phyloP scores from a whole-genome alignment of 2,113 vertebrate species.

The Spheniscus mendiculus region DNA sequence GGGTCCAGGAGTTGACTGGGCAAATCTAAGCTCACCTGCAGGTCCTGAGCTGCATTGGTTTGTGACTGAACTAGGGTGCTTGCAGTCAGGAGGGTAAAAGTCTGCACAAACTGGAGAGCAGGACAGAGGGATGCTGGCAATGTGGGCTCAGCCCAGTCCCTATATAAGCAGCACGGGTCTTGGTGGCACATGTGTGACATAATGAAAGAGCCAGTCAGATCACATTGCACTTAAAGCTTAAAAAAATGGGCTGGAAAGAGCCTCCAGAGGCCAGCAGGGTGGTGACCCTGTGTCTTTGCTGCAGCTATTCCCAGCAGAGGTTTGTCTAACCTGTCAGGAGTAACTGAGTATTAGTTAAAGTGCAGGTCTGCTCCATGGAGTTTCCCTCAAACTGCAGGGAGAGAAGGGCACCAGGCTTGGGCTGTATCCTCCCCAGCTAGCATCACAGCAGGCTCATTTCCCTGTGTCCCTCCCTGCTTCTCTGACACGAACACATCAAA shows the following conservation, averaged over 20 bases:
- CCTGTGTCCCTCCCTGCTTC: neutral
- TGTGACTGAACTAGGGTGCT: neutral
- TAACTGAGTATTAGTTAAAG: neutral
- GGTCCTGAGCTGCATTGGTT: neutral
- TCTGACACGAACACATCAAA: neutral
- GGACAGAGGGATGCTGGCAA: neutral
- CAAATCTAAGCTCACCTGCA: neutral
- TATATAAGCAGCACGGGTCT: neutral
- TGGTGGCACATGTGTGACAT: neutral
- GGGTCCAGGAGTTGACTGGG: neutral
- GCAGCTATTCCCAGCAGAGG: neutral
- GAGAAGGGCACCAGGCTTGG: neutral
- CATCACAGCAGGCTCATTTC: accelerated
- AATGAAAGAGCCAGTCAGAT: neutral
- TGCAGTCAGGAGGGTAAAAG: neutral
- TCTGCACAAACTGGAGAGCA: neutral
- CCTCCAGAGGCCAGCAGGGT: neutral
- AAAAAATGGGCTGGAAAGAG: neutral
- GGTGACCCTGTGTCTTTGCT: neutral
- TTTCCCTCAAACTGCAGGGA: neutral
- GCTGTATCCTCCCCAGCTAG: neutral
- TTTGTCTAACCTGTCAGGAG: neutral
- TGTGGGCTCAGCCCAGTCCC: neutral
- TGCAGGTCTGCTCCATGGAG: neutral
- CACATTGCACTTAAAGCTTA: neutral